phyloP scores from a whole-genome alignment of 2,113 vertebrate species.

The Phrynosoma blainvillii region DNA sequence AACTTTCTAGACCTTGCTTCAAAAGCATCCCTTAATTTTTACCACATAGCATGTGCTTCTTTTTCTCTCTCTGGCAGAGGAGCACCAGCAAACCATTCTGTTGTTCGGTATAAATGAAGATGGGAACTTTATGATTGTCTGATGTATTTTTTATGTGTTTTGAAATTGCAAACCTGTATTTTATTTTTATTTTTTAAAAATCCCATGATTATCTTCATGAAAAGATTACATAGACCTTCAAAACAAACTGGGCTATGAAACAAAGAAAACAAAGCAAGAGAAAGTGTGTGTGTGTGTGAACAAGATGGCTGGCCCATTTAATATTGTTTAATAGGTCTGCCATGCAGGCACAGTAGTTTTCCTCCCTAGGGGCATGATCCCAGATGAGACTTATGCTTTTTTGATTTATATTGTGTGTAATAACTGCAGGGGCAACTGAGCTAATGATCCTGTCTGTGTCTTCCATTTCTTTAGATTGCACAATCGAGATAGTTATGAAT shows the following conservation, averaged over 20 bases:
- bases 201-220: not conserved
- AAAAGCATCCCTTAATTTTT: too few relatives aligned
- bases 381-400: constrained; percentile 23
- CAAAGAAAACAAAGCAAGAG: constrained; percentile 1
- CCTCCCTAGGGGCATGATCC: constrained; percentile 7
- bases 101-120: not conserved
- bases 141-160: not conserved
- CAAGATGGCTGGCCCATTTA: constrained; percentile 12
- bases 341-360: constrained; percentile 35
- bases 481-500: constrained; percentile 67
- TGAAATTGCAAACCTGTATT: not conserved
- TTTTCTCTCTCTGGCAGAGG: not conserved
- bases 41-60: too few relatives aligned
- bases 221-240: constrained; percentile 6
- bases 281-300: not conserved
- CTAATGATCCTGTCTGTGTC: constrained; percentile 61
- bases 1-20: too few relatives aligned
- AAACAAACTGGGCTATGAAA: constrained; percentile 21
- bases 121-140: not conserved
- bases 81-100: not conserved
- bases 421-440: constrained; percentile 52
- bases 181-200: not conserved
- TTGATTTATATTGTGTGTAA: constrained; percentile 48
- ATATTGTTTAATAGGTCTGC: constrained; percentile 46
- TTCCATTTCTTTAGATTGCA: constrained; percentile 60